Conservation (phyloP, 2,888 invertebrate species). For the Coenonympha glycerion region DNA sequence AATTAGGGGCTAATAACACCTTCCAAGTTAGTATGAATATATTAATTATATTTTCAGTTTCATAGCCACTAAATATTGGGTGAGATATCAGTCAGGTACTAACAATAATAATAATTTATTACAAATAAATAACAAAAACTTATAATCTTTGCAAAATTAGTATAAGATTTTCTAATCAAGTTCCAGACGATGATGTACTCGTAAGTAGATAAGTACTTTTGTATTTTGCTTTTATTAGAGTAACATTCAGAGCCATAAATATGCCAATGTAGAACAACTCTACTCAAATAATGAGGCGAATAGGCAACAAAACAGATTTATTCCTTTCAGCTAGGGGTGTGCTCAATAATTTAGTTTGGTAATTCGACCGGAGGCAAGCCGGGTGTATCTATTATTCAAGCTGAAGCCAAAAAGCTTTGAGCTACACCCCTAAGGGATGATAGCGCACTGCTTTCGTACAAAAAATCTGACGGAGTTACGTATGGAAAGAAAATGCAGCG, state of each 20-base stretch:
- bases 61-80: no score
- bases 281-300: constrained; percentile 22
- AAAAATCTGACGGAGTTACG: background rate
- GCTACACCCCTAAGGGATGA: constrained; percentile 13
- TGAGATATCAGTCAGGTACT: no score
- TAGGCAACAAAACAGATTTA: constrained; percentile 48
- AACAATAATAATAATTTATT: no score
- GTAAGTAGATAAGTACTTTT: no score
- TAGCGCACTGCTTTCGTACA: background rate
- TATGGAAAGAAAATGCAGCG: background rate
- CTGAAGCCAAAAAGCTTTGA: constrained; percentile 41
- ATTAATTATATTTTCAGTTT: no score
- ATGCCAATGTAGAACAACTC: constrained; percentile 11
- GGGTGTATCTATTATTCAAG: constrained; percentile 62
- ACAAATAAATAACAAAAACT: no score
- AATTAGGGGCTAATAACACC: no score
- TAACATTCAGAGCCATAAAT: background rate
- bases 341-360: constrained; percentile 66
- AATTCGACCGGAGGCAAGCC: constrained; percentile 52
- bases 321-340: constrained; percentile 47
- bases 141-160: no score
- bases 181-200: no score
- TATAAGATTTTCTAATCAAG: no score
- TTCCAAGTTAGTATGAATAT: no score
- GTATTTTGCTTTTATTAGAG: background rate